Evolutionary conservation across 2,797 vertebrate species (phyloP).

Genomic region (Masticophis lateralis): DNA sequence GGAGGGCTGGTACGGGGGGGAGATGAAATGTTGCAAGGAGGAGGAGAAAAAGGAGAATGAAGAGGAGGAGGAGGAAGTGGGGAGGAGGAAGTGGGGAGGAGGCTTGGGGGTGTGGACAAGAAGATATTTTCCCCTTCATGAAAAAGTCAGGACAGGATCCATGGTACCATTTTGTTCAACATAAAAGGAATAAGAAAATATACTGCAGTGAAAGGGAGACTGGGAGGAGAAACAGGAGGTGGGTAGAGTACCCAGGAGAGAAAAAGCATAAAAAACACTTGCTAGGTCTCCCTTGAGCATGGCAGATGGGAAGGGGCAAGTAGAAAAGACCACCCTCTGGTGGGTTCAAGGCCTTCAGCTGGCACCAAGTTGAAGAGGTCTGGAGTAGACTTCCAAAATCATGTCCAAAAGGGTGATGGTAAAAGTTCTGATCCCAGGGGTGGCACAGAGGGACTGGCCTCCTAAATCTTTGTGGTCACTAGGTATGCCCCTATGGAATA

Average conservation of each 20-base stretch:
- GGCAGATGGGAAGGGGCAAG: not conserved
- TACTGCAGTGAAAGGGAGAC: not conserved
- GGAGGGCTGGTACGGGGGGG: too few species aligned
- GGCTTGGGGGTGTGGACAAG: not conserved
- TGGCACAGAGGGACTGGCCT: not conserved
- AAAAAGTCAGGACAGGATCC: not conserved
- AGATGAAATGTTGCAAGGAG: not conserved
- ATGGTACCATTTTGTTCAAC: not conserved
- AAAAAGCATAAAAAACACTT: not conserved
- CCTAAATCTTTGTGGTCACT: not conserved
- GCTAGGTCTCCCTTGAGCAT: not conserved
- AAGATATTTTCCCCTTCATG: not conserved
- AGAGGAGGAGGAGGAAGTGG: not conserved
- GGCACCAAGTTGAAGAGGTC: not conserved
- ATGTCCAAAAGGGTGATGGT: not conserved
- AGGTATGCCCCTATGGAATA: not conserved
- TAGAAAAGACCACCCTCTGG: not conserved
- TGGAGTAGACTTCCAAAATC: not conserved
- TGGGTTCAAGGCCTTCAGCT: not conserved
- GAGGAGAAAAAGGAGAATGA: not conserved
- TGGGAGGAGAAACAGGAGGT: not conserved
- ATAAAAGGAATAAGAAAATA: not conserved
- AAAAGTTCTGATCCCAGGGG: not conserved
- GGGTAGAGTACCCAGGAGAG: not conserved
- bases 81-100: not conserved